phyloP scores from a whole-genome alignment of 2,888 invertebrate genomes.

The Sialis fuliginosa region DNA sequence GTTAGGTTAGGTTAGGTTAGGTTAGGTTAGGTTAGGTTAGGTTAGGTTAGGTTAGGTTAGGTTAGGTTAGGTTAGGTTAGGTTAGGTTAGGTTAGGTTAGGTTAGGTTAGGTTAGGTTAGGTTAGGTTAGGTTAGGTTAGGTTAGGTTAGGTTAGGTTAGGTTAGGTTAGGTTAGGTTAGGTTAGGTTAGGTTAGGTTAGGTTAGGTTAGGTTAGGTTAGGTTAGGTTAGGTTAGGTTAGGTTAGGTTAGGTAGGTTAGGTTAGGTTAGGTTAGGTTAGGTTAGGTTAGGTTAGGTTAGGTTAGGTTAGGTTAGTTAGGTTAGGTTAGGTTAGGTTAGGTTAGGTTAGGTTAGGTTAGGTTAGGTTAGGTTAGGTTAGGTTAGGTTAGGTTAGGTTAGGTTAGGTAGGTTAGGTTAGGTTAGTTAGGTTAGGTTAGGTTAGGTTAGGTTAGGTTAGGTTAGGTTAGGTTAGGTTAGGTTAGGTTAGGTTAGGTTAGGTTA shows the following conservation, averaged over 20 bases:
- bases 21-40: conserved; percentile 6
- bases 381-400: conserved; percentile 3
- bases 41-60: conserved; percentile 6
- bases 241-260: conserved; percentile 5
- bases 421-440: conserved; percentile 11
- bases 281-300: no score
- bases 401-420: no score
- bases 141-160: conserved; percentile 12
- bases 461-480: conserved; percentile 11
- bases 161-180: conserved; percentile 8
- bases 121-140: conserved; percentile 10
- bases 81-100: conserved; percentile 3
- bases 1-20: conserved; percentile 8
- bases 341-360: conserved; percentile 11
- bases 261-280: no score
- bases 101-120: conserved; percentile 4
- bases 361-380: conserved; percentile 12
- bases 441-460: conserved; percentile 10
- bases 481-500: conserved; percentile 7
- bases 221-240: conserved; percentile 10
- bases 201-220: conserved; percentile 12
- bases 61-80: conserved; percentile 5
- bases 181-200: conserved; percentile 11
- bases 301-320: no score
- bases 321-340: conserved; percentile 8